phyloP scores from a whole-genome alignment of 2,888 invertebrate genomes.

The Diachrysia chrysitis region DNA sequence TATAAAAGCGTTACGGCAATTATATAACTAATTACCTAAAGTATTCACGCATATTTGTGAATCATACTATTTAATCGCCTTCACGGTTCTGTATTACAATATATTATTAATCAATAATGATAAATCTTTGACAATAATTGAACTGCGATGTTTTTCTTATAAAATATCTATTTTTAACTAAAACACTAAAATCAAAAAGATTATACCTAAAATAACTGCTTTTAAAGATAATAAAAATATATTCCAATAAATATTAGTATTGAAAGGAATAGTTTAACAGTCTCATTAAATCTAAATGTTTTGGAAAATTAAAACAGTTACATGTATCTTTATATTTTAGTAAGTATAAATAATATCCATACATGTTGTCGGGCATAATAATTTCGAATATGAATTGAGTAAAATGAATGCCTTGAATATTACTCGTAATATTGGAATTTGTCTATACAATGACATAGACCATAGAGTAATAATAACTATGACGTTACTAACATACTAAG shows the following conservation, averaged over 20 bases:
- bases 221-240: slow-evolving; percentile 30
- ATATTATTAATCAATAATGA: slow-evolving; percentile 20
- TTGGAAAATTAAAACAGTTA: slow-evolving; percentile 32
- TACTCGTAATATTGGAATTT: slow-evolving; percentile 60
- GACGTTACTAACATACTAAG: slow-evolving; percentile 43
- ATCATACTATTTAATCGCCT: slow-evolving; percentile 22
- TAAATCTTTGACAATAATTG: slow-evolving; percentile 42
- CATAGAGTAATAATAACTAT: slow-evolving; percentile 32
- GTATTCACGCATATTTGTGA: slow-evolving; percentile 32
- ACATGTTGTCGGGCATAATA: slow-evolving; percentile 36
- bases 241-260: slow-evolving; percentile 46
- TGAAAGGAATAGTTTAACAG: slow-evolving; percentile 72
- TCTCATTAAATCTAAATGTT: slow-evolving; percentile 71
- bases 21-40: slow-evolving; percentile 63
- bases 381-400: slow-evolving; percentile 30
- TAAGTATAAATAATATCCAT: slow-evolving; percentile 35
- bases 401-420: slow-evolving; percentile 35
- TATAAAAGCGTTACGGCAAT: slow-evolving; percentile 56
- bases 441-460: slow-evolving; percentile 50
- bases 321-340: slow-evolving; percentile 10
- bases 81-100: slow-evolving; percentile 18
- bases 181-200: slow-evolving; percentile 28
- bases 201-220: slow-evolving; percentile 34
- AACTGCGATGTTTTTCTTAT: slow-evolving; percentile 38
- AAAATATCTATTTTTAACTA: slow-evolving; percentile 22